phyloP scores from a whole-genome alignment of 23 tunicate species.

The Clavelina lepadiformis region DNA sequence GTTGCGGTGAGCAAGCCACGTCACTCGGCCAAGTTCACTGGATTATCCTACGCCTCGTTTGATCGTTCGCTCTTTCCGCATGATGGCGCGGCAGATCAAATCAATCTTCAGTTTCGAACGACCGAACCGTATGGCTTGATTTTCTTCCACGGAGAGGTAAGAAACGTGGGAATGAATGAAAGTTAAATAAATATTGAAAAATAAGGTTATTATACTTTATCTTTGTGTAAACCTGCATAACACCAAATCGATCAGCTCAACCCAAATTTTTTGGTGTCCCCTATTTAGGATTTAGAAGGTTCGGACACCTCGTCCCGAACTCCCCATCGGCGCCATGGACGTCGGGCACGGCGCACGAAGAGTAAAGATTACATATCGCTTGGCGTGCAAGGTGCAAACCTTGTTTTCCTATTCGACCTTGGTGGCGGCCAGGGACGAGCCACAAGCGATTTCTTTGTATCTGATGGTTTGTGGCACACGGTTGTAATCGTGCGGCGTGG shows the following conservation, averaged over 20 bases:
- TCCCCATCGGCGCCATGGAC: too few relatives aligned
- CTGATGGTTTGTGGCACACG: constrained; percentile 73
- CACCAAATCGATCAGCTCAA: too few relatives aligned
- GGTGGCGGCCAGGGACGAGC: constrained; percentile 62
- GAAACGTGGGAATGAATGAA: not conserved
- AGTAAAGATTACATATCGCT: constrained; percentile 16
- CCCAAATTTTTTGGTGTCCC: too few relatives aligned
- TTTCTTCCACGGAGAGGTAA: constrained; percentile 81
- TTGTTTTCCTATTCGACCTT: constrained; percentile 48
- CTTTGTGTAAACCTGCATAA: not conserved
- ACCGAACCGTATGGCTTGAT: constrained; percentile 60
- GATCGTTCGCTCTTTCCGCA: constrained; percentile 33
- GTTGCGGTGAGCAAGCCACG: constrained; percentile 12
- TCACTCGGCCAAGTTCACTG: constrained; percentile 45
- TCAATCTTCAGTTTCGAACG: constrained; percentile 51
- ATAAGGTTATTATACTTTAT: not conserved
- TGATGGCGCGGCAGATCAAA: constrained; percentile 68
- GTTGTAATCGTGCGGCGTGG: constrained; percentile 63
- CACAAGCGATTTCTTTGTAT: constrained; percentile 41
- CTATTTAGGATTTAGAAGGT: too few relatives aligned
- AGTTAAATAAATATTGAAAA: not conserved
- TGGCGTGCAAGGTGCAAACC: constrained; percentile 49
- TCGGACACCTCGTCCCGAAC: too few relatives aligned
- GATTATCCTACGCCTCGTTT: constrained; percentile 61
- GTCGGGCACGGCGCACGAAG: too few relatives aligned